These are phyloP conservation scores for Polia nebulosa DNA, from an alignment of 2,888 invertebrate species.

Conservation along the genomic window DNA sequence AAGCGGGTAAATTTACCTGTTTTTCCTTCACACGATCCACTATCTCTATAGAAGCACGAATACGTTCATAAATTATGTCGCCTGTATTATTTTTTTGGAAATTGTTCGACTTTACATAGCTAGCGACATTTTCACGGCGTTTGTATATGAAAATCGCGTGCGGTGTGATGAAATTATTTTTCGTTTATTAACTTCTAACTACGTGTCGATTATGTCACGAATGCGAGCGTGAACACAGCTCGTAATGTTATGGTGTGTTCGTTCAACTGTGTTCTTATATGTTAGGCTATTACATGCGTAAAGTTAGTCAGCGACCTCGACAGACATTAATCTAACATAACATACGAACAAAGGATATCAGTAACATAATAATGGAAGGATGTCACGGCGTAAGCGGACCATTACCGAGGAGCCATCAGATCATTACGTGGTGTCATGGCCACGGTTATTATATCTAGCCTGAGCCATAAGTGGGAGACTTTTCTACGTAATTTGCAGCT, in stretches of 20 bases:
- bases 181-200: conserved; percentile 50
- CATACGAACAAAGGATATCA: conserved; percentile 57
- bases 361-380: conserved; percentile 56
- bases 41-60: conserved; percentile 54
- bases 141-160: conserved; percentile 43
- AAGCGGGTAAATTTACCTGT: conserved; percentile 70
- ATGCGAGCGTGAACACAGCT: conserved; percentile 51
- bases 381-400: conserved; percentile 62
- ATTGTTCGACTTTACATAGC: conserved; percentile 38
- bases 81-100: conserved; percentile 36
- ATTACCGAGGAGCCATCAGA: conserved; percentile 63
- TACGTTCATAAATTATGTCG: conserved; percentile 51
- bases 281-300: conserved; percentile 26
- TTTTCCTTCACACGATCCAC: conserved; percentile 64
- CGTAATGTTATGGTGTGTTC: conserved; percentile 35
- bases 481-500: conserved; percentile 73
- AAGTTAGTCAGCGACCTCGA: conserved; percentile 32
- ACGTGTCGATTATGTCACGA: conserved; percentile 52
- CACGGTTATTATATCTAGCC: conserved; percentile 56
- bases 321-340: conserved; percentile 49
- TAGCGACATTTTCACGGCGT: conserved; percentile 38
- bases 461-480: conserved; percentile 63
- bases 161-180: conserved; percentile 39
- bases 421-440: conserved; percentile 67
- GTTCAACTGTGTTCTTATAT: conserved; percentile 36